Conservation (phyloP, 2,113 vertebrate species). For the Bostrychus sinensis region DNA sequence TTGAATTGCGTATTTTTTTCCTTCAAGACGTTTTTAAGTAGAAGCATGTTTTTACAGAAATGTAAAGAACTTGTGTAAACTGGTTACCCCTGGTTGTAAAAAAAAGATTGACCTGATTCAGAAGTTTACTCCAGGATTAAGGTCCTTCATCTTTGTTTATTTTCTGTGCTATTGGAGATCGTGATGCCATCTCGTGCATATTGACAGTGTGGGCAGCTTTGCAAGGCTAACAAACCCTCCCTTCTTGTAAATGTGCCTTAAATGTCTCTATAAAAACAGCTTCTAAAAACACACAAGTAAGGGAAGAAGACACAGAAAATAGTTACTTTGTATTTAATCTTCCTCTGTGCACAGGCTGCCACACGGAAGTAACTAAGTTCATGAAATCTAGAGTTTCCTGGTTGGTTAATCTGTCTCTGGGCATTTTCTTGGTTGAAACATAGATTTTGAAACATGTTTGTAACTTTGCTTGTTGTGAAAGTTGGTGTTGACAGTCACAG, state of each 20-base stretch:
- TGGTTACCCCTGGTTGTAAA: not conserved
- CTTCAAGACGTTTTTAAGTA: too few species aligned
- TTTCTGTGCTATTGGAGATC: not conserved
- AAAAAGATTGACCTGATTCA: not conserved
- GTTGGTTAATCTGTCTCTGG: not conserved
- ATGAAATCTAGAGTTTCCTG: not conserved
- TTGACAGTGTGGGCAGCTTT: conserved; percentile 52
- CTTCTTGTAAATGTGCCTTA: conserved; percentile 45
- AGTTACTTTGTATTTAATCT: too few species aligned
- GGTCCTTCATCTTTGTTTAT: conserved; percentile 18
- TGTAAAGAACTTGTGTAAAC: not conserved
- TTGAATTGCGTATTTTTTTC: too few species aligned
- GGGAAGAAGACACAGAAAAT: not conserved
- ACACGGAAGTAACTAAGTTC: conserved; percentile 15
- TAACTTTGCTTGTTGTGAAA: conserved; percentile 4
- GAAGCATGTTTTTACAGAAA: too few species aligned
- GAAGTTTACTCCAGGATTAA: not conserved
- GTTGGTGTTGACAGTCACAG: not conserved
- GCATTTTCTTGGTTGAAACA: conserved; percentile 1
- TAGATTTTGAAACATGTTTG: not conserved
- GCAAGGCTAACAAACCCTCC: conserved; percentile 46
- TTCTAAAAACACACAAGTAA: conserved; percentile 13
- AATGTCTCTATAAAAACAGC: conserved; percentile 14
- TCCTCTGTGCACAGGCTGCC: too few species aligned
- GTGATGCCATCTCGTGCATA: conserved; percentile 21